Percentiles rank a stretch among this genome's conserved stretches.
Conservation (phyloP, 2,888 invertebrate species). For the Agriotes lineatus region DNA sequence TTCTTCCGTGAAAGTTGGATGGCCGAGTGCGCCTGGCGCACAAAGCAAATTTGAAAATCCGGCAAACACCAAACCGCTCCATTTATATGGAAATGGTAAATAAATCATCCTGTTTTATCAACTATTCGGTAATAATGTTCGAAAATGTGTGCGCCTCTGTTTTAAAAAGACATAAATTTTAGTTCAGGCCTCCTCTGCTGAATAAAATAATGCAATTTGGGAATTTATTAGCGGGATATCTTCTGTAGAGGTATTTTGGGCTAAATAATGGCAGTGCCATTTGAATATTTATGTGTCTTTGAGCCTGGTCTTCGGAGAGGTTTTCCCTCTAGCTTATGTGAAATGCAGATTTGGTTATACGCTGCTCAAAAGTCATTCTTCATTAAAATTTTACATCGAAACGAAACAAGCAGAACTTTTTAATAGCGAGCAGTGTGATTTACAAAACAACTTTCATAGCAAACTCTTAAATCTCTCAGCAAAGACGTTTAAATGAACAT, state of each 20-base stretch:
- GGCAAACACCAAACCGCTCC: neutral
- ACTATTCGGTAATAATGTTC: slow-evolving; percentile 37
- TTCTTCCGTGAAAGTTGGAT: too few relatives aligned
- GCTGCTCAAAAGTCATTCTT: neutral
- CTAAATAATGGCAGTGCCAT: slow-evolving; percentile 31
- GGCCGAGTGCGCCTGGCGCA: too few relatives aligned
- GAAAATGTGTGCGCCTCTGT: slow-evolving; percentile 35
- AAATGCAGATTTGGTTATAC: neutral
- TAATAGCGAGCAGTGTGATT: too few relatives aligned
- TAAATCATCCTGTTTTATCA: slow-evolving; percentile 36
- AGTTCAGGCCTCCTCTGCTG: slow-evolving; percentile 33
- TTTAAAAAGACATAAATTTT: slow-evolving; percentile 42
- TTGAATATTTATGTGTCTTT: slow-evolving; percentile 34
- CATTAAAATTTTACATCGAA: neutral
- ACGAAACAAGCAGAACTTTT: too few relatives aligned
- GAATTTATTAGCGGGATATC: slow-evolving; percentile 37
- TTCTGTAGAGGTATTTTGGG: slow-evolving; percentile 27
- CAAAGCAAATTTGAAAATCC: neutral
- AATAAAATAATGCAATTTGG: slow-evolving; percentile 41
- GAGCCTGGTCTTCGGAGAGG: neutral
- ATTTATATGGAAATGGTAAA: slow-evolving; percentile 28
- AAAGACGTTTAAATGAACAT: slow-evolving; percentile 24
- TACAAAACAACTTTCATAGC: slow-evolving; percentile 4
- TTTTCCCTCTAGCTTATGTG: slow-evolving; percentile 2
- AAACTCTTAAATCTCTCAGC: slow-evolving; percentile 15